phyloP scores from a whole-genome alignment of 2,113 vertebrate genomes.

The Redunca redunca region DNA sequence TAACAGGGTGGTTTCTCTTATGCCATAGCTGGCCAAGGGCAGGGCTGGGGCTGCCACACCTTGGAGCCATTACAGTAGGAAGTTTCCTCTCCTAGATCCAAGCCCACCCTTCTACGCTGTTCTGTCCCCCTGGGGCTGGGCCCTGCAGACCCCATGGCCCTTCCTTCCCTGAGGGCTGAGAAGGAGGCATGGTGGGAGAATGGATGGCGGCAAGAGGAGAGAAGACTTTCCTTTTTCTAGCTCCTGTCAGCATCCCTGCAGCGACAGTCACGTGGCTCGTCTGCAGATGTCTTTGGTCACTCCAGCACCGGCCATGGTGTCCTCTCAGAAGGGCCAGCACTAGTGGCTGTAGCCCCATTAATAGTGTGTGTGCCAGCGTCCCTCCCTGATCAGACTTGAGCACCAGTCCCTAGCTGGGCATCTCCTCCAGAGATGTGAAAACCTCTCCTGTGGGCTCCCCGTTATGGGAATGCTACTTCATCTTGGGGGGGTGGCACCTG shows the following conservation, averaged over 20 bases:
- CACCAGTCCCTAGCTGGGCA: neutral
- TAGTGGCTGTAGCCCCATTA: neutral
- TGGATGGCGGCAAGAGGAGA: rapidly evolving
- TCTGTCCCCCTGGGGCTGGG: neutral
- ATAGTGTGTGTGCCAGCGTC: rapidly evolving
- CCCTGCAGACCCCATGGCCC: neutral
- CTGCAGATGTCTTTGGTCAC: neutral
- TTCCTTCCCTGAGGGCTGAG: neutral
- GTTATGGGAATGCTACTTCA: neutral
- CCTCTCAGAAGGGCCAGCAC: neutral
- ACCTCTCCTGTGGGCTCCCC: neutral
- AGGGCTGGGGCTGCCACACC: neutral
- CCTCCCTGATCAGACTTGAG: neutral
- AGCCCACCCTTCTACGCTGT: neutral
- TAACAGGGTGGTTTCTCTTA: neutral
- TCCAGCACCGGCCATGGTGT: neutral
- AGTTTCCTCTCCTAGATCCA: neutral
- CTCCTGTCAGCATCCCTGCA: too few species aligned
- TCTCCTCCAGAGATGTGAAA: neutral
- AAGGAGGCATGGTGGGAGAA: neutral
- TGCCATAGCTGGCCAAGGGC: neutral
- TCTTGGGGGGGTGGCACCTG: neutral
- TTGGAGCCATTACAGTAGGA: neutral
- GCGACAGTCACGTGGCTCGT: neutral
- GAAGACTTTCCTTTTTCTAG: neutral